These are phyloP conservation scores for Malurus alboscapulatus DNA, from an alignment of 2,113 vertebrate species.

Conservation along the genomic window DNA sequence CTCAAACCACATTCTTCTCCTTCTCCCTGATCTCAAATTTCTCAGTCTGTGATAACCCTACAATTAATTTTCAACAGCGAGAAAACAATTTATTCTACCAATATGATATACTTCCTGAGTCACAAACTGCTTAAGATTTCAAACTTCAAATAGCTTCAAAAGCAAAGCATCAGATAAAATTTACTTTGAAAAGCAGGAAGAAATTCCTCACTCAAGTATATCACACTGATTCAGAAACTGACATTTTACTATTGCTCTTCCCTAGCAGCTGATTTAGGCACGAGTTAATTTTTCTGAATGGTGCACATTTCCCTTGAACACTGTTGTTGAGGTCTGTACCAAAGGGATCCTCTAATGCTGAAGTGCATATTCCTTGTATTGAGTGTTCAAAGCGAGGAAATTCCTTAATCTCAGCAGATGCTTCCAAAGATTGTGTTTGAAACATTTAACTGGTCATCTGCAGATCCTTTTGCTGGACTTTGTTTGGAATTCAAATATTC, in stretches of 20 bases:
- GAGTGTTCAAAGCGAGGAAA: background rate
- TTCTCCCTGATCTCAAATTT: background rate
- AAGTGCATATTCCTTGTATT: background rate
- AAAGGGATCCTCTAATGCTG: background rate
- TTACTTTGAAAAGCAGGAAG: background rate
- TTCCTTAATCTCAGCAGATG: background rate
- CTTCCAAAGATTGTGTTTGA: background rate
- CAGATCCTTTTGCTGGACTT: background rate
- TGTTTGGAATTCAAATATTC: background rate
- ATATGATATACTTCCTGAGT: background rate
- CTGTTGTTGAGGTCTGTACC: background rate
- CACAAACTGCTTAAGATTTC: background rate
- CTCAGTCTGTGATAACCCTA: background rate
- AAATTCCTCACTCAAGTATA: background rate
- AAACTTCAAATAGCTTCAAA: background rate
- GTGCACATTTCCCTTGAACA: background rate
- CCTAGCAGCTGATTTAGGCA: background rate
- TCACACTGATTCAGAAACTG: background rate
- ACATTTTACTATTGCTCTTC: background rate
- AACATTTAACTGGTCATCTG: background rate
- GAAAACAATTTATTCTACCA: constrained; percentile 37
- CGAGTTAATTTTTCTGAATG: background rate
- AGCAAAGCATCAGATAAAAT: background rate
- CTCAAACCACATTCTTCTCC: background rate
- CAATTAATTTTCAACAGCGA: background rate